Evolutionary conservation across 2,797 vertebrate species (phyloP), one percentile per base, ranked within the genome.

Genomic region (Hippoglossus hippoglossus): DNA sequence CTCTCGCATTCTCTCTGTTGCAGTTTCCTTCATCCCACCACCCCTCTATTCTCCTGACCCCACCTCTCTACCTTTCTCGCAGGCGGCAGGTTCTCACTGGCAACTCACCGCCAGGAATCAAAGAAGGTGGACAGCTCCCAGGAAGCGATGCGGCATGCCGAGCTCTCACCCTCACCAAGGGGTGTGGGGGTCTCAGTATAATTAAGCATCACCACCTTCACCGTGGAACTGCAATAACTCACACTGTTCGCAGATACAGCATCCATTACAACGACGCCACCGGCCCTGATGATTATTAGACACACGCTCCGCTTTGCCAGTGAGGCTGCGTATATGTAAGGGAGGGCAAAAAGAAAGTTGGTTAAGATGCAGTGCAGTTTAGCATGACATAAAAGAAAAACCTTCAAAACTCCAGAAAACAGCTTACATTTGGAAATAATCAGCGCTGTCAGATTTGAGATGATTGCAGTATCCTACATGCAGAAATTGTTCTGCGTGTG

Each of bases 201-300:
- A 90, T 75, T 88, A 88, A 87, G 67, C 84, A 74, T 82, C 80
- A 52, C 81, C 75, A 81, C 68, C 87, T 79, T 82, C 75, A 55
- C 64, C 11, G 21, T 75, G 56, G 61, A 69, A 58, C 71, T 58
- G 81, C 62, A 58, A 19, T 80, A 84, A 85, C 71, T 90, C 85
- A 83, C 78, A 59, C 60, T 44, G 59, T 71, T 67, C 55, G 16
- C 71, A 82, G 81, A 74, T 63, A 55, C 63, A 58, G 63, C 73
- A 56, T 62, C 71, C 49, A 79, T 83, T 79, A 85, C 77, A 80
- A 77, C 77, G 73, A 74, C 65, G 13, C 62, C 63, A 52, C 77
- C 71, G 39, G 73, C 59, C 28, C 61, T 34, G 46, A 73, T 80
- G 74, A 89, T 83, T 77, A 66, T 79, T 75, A 65, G 55, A 78